Evolutionary conservation across 2,888 invertebrate genomes (phyloP), one percentile per base, ranked within the genome.

Genomic region (Lumbricus terrestris): DNA sequence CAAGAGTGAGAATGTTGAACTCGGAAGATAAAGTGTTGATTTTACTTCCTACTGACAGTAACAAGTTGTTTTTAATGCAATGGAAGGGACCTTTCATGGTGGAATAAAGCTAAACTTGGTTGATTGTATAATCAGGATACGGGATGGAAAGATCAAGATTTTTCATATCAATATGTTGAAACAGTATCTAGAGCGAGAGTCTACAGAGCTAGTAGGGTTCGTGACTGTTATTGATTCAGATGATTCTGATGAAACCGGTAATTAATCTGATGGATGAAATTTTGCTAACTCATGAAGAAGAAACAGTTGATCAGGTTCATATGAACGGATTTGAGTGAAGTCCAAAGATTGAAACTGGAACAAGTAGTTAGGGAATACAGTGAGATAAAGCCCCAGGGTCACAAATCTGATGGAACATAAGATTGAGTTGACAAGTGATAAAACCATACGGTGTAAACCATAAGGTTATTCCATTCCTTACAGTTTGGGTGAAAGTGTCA

Each of bases 41-140:
- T n/a, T n/a, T 69, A 8, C 69, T 69, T 69, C 69, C 69, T 8
- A 69, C 69, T 8, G 69, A 69, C n/a, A 29, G 1, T 5, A 69
- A 69, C n/a, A 69, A 69, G n/a, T 8, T 69, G n/a, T n/a, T n/a
- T n/a, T n/a, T n/a, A 1, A 69, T 69, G 69, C 69, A 69, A 16
- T 69, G 69, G 69, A 69, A 69, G n/a, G 69, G 69, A n/a, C 69
- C 69, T 29, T 69, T 69, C n/a, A n/a, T 11, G 8, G n/a, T 69
- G 8, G 18, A n/a, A 0, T 29, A 69, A n/a, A 1, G 1, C 5
- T 69, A 11, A n/a, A n/a, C 1, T 6, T 11, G 0, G n/a, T n/a
- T n/a, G n/a, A 69, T n/a, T 69, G n/a, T 11, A 69, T n/a, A 16
- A 69, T 69, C 11, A 3, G n/a, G n/a, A n/a, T n/a, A n/a, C n/a